Percentiles rank a stretch among this genome's conserved stretches.
phyloP scores from a whole-genome alignment of 1,140 invertebrate species.

The Aethina tumida region DNA sequence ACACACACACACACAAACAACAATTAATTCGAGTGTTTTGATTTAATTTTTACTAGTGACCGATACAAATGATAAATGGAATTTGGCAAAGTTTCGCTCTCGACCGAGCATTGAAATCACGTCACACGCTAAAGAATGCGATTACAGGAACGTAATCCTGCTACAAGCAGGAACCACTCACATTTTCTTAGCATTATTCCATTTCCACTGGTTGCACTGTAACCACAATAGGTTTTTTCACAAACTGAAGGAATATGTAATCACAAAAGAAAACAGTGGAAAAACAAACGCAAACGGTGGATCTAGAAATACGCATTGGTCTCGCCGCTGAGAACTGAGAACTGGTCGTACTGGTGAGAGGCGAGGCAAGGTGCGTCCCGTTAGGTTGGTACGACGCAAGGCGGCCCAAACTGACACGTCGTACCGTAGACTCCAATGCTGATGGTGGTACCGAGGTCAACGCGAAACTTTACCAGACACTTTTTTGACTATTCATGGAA shows the following conservation, averaged over 20 bases:
- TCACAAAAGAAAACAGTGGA: not conserved
- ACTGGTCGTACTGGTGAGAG: slow-evolving; percentile 20
- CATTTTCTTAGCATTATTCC: slow-evolving; percentile 5
- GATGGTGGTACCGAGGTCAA: too few species aligned
- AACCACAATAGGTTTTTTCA: not conserved
- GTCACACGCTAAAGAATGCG: slow-evolving; percentile 7
- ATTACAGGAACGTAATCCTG: slow-evolving; percentile 5
- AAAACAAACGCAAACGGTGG: slow-evolving; percentile 9
- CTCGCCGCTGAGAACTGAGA: slow-evolving; percentile 15
- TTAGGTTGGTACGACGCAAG: slow-evolving; percentile 28
- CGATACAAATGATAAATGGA: not conserved
- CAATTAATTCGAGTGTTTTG: not conserved
- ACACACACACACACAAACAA: not conserved
- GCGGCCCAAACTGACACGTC: too few species aligned
- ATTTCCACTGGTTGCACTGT: slow-evolving; percentile 8
- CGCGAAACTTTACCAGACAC: too few species aligned
- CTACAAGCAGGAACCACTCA: slow-evolving; percentile 6
- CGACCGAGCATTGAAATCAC: slow-evolving; percentile 16
- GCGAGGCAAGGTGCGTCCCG: slow-evolving; percentile 30
- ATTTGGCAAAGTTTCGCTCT: slow-evolving; percentile 6
- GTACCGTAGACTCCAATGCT: slow-evolving; percentile 9
- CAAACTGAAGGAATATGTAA: not conserved
- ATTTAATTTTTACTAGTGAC: not conserved
- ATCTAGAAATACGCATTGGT: slow-evolving; percentile 16
- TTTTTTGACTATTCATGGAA: too few species aligned